Evolutionary conservation across 2,113 vertebrate genomes (phyloP).

Genomic region (Brienomyrus longianalis): DNA sequence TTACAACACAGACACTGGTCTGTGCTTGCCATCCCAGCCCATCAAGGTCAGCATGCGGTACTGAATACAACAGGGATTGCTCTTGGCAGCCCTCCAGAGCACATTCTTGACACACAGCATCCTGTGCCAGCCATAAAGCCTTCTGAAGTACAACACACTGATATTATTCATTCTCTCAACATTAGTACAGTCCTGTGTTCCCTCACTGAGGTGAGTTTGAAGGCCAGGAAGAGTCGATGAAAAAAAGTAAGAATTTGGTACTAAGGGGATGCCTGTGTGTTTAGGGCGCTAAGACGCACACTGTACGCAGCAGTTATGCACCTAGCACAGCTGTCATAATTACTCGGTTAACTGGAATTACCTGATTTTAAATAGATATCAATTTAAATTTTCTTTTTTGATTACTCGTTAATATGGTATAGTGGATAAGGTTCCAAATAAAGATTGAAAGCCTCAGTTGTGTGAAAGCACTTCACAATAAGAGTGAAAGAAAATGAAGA

Average conservation of each 20-base stretch:
- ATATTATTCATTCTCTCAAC: slow-evolving; percentile 14
- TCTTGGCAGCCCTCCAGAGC: slow-evolving; percentile 27
- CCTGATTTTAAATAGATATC: not conserved
- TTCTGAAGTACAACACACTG: slow-evolving; percentile 9
- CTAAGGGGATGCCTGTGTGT: not conserved
- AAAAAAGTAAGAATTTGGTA: not conserved
- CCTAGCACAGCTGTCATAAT: not conserved
- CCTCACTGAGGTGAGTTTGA: not conserved
- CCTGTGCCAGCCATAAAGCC: not conserved
- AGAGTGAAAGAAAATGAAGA: not conserved
- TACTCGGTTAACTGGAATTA: not conserved
- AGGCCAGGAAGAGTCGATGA: not conserved
- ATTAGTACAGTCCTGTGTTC: not conserved
- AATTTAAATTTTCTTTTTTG: not conserved
- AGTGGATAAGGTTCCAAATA: not conserved
- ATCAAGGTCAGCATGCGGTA: slow-evolving; percentile 18
- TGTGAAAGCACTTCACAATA: not conserved
- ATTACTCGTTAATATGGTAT: not conserved
- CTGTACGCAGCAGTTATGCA: not conserved
- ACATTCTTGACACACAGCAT: slow-evolving; percentile 21
- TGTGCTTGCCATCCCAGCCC: slow-evolving; percentile 4
- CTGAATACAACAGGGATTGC: slow-evolving; percentile 10
- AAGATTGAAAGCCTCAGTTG: not conserved
- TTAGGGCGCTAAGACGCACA: not conserved
- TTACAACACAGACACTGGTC: slow-evolving; percentile 1